Conservation (phyloP, 2,797 vertebrate species). For the Pantherophis vulpinus region DNA sequence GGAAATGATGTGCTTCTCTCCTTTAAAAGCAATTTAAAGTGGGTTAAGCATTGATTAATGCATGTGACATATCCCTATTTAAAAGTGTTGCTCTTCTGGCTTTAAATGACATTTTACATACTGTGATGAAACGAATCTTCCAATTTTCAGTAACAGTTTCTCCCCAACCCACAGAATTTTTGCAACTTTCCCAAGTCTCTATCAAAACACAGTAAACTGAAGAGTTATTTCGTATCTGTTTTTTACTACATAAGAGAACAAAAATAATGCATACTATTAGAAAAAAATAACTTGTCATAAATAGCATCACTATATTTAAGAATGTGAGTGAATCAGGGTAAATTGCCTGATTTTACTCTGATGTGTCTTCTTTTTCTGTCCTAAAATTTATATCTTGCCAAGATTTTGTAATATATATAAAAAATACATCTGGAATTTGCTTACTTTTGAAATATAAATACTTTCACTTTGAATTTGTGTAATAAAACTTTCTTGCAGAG, state of each 20-base stretch:
- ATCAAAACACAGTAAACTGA: not conserved
- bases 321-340: not conserved
- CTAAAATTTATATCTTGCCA: not conserved
- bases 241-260: not conserved
- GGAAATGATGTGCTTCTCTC: not conserved
- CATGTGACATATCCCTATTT: not conserved
- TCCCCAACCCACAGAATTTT: not conserved
- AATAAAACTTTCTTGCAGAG: not conserved
- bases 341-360: not conserved
- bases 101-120: not conserved
- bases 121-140: not conserved
- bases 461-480: not conserved
- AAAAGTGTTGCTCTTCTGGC: not conserved
- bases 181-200: not conserved
- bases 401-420: not conserved
- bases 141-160: not conserved
- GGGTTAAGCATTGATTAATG: not conserved
- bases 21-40: not conserved
- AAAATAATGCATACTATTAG: not conserved
- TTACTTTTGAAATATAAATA: not conserved
- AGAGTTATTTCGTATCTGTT: not conserved
- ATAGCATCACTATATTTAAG: not conserved
- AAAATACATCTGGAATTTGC: not conserved
- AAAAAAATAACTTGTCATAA: not conserved
- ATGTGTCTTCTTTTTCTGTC: not conserved